A percentile compares a stretch with the other conserved stretches of the same genome.
phyloP scores from a whole-genome alignment of 1,140 invertebrate genomes.

The Eubasilissa regina region DNA sequence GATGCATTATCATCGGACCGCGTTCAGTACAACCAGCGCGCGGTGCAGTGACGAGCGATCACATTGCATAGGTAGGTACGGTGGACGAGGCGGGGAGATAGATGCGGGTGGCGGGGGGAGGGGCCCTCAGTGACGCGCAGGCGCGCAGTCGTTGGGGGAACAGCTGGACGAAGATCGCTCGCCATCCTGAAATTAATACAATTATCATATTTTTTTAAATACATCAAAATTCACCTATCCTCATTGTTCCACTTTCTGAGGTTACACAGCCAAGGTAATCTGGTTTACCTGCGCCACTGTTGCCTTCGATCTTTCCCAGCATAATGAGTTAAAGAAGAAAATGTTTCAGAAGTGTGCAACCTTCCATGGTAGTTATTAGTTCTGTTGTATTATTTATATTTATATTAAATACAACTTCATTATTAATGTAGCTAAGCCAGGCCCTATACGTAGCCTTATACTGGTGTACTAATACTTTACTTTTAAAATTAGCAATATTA shows the following conservation, averaged over 20 bases:
- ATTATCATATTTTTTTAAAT: slow-evolving; percentile 1
- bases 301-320: too few relatives aligned
- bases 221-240: not conserved
- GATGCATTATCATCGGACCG: not conserved
- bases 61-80: slow-evolving; percentile 33
- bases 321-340: too few relatives aligned
- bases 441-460: too few relatives aligned
- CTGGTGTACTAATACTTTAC: too few relatives aligned
- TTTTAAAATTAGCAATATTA: too few relatives aligned
- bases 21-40: not conserved
- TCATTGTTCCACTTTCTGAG: too few relatives aligned
- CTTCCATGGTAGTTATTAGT: not conserved
- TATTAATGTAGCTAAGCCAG: too few relatives aligned
- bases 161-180: slow-evolving; percentile 57
- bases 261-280: not conserved
- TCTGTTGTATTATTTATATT: not conserved
- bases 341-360: too few relatives aligned
- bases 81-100: slow-evolving; percentile 43
- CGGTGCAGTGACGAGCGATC: not conserved
- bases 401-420: too few relatives aligned
- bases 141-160: slow-evolving; percentile 53
- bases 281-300: too few relatives aligned
- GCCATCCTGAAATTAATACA: slow-evolving; percentile 51
- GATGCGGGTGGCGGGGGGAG: slow-evolving; percentile 26
- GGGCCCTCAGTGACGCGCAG: slow-evolving; percentile 32